A percentile compares a stretch with the other conserved stretches of the same genome.
Evolutionary conservation across 2,113 vertebrate genomes (phyloP).

Genomic region (Phaetusa simplex): DNA sequence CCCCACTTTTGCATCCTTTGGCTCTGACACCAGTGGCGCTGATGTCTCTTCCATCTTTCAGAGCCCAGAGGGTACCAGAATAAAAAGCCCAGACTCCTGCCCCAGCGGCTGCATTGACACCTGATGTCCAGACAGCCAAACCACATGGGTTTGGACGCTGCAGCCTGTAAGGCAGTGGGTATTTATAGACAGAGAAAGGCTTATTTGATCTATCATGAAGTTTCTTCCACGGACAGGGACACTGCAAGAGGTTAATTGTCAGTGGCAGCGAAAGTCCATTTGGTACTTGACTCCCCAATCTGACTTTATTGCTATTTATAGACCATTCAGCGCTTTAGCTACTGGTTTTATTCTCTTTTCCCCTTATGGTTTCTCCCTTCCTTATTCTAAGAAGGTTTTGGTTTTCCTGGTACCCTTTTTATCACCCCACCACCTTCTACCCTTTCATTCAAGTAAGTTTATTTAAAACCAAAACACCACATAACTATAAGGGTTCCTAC

Average conservation of each 20-base stretch:
- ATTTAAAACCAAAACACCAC: neutral
- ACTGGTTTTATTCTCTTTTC: neutral
- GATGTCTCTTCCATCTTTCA: neutral
- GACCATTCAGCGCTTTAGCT: neutral
- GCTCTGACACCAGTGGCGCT: neutral
- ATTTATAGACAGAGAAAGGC: neutral
- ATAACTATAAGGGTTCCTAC: neutral
- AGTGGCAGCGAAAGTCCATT: neutral
- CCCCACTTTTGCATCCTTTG: neutral
- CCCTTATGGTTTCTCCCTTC: neutral
- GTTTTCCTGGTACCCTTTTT: neutral
- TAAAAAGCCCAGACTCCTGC: neutral
- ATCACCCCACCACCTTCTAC: neutral
- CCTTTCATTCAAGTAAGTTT: neutral
- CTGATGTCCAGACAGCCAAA: neutral
- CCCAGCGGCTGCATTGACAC: neutral
- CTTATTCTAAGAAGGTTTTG: neutral
- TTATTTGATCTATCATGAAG: neutral
- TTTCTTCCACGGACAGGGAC: neutral
- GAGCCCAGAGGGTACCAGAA: neutral
- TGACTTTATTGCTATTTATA: neutral
- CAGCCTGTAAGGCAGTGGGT: neutral
- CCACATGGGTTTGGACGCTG: neutral
- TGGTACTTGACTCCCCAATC: neutral
- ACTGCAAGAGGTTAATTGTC: neutral